Evolutionary conservation across 1,140 invertebrate species (phyloP).

Genomic region (Odontomachus brunneus): DNA sequence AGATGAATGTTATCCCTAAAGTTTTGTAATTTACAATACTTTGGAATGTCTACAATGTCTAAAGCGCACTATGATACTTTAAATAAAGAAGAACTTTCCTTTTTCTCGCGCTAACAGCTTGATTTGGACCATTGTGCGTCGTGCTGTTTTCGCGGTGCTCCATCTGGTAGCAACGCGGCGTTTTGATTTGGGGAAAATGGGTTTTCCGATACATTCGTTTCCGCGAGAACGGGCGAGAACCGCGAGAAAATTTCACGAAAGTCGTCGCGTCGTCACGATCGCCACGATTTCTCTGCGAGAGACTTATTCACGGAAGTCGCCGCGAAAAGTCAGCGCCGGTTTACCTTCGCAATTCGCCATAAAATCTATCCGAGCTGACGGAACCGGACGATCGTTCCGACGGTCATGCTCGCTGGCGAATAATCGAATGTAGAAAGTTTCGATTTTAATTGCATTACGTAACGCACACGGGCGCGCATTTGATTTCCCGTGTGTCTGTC

Average conservation of each 20-base stretch:
- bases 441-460: conserved; percentile 40
- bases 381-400: conserved; percentile 24
- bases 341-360: conserved; percentile 34
- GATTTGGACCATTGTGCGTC: no score
- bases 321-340: conserved; percentile 36
- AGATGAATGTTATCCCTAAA: no score
- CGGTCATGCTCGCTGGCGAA: conserved; percentile 12
- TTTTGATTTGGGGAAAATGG: conserved; percentile 33
- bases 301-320: conserved; percentile 48
- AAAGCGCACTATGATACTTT: no score
- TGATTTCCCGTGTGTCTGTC: conserved; percentile 11
- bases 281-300: conserved; percentile 56
- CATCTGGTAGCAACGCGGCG: conserved; percentile 20
- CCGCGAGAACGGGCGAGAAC: not conserved
- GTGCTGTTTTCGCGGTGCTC: conserved; percentile 22
- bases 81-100: no score
- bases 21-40: no score
- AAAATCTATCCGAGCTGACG: conserved; percentile 8
- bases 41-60: no score
- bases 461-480: conserved; percentile 6
- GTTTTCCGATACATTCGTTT: conserved; percentile 23
- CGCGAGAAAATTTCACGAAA: conserved; percentile 29
- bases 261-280: conserved; percentile 20
- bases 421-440: conserved; percentile 56
- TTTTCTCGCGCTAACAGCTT: no score